phyloP scores from a whole-genome alignment of 2,888 invertebrate genomes.

The Chironomus riparius region DNA sequence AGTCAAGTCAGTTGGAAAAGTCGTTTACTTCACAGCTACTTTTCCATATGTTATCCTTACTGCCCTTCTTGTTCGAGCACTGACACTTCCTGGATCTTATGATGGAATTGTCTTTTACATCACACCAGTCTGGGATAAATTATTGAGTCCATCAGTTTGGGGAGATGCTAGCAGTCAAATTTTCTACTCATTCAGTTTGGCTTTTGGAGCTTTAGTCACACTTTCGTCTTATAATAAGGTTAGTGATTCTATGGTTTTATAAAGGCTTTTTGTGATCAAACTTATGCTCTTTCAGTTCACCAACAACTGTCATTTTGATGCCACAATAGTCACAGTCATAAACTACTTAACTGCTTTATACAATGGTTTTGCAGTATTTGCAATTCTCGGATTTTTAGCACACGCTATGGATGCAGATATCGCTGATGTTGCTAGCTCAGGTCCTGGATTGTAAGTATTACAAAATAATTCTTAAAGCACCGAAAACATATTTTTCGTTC shows the following conservation, averaged over 20 bases:
- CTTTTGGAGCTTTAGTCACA: slow-evolving; percentile 63
- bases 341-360: slow-evolving; percentile 66
- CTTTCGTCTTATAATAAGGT: slow-evolving; percentile 60
- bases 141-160: slow-evolving; percentile 64
- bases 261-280: neutral
- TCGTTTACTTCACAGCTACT: slow-evolving; percentile 64
- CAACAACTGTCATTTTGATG: slow-evolving; percentile 66
- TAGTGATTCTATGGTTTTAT: neutral
- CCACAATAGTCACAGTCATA: slow-evolving; percentile 59
- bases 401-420: slow-evolving; percentile 55
- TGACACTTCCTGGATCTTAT: slow-evolving; percentile 57
- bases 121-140: slow-evolving; percentile 58
- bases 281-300: slow-evolving; percentile 41
- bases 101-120: slow-evolving; percentile 67
- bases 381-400: slow-evolving; percentile 66
- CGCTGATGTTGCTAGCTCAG: slow-evolving; percentile 55
- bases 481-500: too few species aligned
- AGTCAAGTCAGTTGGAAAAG: slow-evolving; percentile 84
- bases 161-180: slow-evolving; percentile 76
- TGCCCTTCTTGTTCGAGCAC: slow-evolving; percentile 52
- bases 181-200: slow-evolving; percentile 74
- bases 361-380: slow-evolving; percentile 71
- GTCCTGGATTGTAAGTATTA: slow-evolving; percentile 54
- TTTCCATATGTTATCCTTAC: slow-evolving; percentile 64
- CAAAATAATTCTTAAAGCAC: too few species aligned